Percentiles rank a stretch among this genome's conserved stretches.
phyloP scores from a whole-genome alignment of 1,140 invertebrate species.

The Polypedilum pembai region DNA sequence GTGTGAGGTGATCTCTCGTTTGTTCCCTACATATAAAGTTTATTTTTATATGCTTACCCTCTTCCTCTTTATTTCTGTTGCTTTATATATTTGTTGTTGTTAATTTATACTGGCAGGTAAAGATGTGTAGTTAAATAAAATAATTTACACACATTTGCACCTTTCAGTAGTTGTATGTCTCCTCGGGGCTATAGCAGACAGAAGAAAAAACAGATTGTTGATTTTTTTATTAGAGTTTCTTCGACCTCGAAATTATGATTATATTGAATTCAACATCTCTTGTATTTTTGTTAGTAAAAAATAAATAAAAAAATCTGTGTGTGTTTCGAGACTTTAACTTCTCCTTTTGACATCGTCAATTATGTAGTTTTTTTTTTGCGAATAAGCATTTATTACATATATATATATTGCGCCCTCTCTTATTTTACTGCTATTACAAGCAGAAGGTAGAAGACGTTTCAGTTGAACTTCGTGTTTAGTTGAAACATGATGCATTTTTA shows the following conservation, averaged over 20 bases:
- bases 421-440: no score
- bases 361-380: no score
- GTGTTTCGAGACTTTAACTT: no score
- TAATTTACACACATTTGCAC: constrained; percentile 25
- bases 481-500: not conserved
- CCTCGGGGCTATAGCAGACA: not conserved
- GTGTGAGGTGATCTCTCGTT: no score
- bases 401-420: no score
- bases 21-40: no score
- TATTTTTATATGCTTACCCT: not conserved
- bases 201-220: not conserved
- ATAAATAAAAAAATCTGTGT: no score
- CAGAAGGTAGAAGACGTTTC: not conserved
- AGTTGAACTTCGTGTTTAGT: not conserved
- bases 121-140: not conserved
- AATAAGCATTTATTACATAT: no score
- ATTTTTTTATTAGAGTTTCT: constrained; percentile 2
- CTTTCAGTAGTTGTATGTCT: not conserved
- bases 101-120: not conserved
- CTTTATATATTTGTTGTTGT: not conserved
- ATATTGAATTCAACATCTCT: not conserved
- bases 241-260: constrained; percentile 19
- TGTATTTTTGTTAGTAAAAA: not conserved
- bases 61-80: not conserved
- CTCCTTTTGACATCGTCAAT: no score